Base-by-base conservation (phyloP, 2,888 invertebrate species). In the Myopa testacea region DNA sequence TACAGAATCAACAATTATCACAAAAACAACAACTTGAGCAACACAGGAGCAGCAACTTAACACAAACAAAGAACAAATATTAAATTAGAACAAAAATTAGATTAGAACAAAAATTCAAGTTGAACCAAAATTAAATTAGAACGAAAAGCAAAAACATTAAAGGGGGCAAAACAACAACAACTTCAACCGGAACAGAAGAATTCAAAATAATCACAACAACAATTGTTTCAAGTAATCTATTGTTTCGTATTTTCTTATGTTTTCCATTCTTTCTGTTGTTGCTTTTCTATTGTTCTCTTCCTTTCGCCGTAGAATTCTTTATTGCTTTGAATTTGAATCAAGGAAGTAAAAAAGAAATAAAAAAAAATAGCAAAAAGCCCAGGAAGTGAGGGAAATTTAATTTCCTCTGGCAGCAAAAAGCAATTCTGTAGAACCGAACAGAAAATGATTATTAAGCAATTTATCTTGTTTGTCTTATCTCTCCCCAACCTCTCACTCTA, bases 301-400 rank as follows among this genome's bases (percentile, higher is more conserved):
- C 52, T 69, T 69, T 69, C n/a, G 16, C 5, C 4, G 58, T 6
- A 10, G 45, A 10, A 58, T 4, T 58, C n/a, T n/a, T 69, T 50
- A 69, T 69, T 69, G 40, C 4, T 69, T 69, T 52, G 67, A 50
- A 34, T 69, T 69, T 50, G 10, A 8, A 7, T n/a, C 2, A 40
- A 40, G 10, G 34, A 40, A 67, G 4, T n/a, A 58, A 58, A 58
- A n/a, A n/a, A n/a, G 5, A 58, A n/a, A 58, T 16, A 58, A 4
- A 0, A 45, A 45, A 45, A 45, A 8, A 40, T 40, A 40, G 4
- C 40, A n/a, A n/a, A 40, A 40, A 8, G 40, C 8, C 4, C 5
- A 3, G n/a, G 16, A 58, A 58, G 58, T 4, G 16, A 8, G 10
- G 40, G 67, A 67, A 67, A 38, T 67, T 67, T 37, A 67, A 67